Evolutionary conservation across 2,113 vertebrate species (phyloP).

Genomic region (Lepus timidus): DNA sequence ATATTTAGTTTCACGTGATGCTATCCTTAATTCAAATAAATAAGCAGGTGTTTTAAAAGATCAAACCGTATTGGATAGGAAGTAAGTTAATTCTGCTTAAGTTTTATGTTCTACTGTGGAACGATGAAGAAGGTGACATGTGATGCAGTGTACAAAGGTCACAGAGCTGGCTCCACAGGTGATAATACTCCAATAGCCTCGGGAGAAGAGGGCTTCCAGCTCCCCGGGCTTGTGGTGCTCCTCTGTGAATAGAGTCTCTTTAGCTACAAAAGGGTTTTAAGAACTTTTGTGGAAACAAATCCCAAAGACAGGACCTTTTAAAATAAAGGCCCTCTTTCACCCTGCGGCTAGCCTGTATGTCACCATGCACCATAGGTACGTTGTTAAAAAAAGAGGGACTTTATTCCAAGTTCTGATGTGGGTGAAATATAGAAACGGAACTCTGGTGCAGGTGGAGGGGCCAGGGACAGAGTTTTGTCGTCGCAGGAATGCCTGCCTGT

Average conservation of each 20-base stretch:
- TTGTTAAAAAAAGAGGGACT: not conserved
- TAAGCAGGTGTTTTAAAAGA: not conserved
- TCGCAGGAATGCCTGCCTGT: slow-evolving; percentile 67
- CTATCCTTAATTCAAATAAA: slow-evolving; percentile 41
- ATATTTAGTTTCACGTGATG: not conserved
- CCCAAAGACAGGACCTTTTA: slow-evolving; percentile 6
- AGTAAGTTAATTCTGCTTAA: not conserved
- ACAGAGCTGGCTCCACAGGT: not conserved
- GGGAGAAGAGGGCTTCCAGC: not conserved
- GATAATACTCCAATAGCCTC: not conserved
- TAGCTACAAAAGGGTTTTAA: not conserved
- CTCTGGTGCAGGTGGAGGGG: slow-evolving; percentile 22
- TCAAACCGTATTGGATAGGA: not conserved
- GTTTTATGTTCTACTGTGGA: not conserved
- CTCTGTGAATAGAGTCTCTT: not conserved
- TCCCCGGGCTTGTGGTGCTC: not conserved
- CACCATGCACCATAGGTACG: not conserved
- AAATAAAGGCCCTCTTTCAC: slow-evolving; percentile 42
- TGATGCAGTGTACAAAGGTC: no score
- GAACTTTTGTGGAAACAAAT: slow-evolving; percentile 14
- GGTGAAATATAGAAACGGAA: slow-evolving; percentile 59
- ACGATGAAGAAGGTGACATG: not conserved
- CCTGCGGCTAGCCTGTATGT: not conserved
- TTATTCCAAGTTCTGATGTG: not conserved
- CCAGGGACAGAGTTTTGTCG: slow-evolving; percentile 65